These are phyloP conservation scores for Diacarnus erythraeanus DNA, from an alignment of 37 sponge, comb jelly and placozoan species.

Conservation along the genomic window DNA sequence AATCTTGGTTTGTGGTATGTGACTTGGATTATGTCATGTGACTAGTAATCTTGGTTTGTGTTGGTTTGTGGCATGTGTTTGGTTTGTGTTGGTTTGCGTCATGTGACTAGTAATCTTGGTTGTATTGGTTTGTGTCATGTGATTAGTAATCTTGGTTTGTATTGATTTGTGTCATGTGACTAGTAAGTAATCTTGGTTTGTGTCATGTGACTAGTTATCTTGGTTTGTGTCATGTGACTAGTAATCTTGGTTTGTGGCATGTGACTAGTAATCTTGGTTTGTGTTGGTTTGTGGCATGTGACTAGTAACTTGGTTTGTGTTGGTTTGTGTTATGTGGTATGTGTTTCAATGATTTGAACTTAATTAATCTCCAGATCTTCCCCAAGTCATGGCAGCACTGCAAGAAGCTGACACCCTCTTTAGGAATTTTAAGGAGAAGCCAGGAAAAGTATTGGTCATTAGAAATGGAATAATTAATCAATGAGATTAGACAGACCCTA, in stretches of 20 bases:
- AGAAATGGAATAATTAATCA: no score
- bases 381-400: slow-evolving; percentile 44
- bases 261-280: no score
- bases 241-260: neutral
- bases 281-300: no score
- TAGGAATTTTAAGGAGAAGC: slow-evolving; percentile 15
- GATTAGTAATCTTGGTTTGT: no score
- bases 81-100: no score
- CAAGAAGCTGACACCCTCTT: slow-evolving; percentile 57
- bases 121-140: neutral
- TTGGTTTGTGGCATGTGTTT: no score
- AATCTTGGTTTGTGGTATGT: neutral
- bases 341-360: neutral
- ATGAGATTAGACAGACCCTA: no score
- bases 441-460: slow-evolving; percentile 45
- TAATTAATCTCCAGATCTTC: slow-evolving; percentile 32
- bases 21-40: neutral
- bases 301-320: no score
- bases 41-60: no score
- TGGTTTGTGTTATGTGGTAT: neutral
- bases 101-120: neutral
- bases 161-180: no score
- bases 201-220: no score
- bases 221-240: neutral
- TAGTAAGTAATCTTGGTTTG: no score